Percentiles rank a stretch among this genome's conserved stretches.
phyloP scores from a whole-genome alignment of 2,113 vertebrate genomes.

The Thalassarche chlororhynchos region DNA sequence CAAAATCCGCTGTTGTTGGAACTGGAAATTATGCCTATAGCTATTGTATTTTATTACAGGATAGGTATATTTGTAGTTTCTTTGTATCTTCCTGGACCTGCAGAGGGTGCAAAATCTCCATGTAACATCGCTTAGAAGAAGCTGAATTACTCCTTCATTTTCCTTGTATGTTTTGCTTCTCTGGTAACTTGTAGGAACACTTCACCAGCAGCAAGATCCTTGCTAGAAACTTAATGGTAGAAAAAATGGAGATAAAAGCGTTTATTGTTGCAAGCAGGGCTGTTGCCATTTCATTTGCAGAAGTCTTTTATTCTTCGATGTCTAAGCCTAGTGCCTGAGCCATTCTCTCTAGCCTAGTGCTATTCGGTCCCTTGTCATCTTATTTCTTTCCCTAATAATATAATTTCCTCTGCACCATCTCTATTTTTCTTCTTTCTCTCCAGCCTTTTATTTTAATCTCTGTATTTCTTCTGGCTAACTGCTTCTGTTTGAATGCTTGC shows the following conservation, averaged over 20 bases:
- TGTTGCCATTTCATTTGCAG: not conserved
- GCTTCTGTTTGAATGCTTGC: not conserved
- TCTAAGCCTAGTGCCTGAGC: not conserved
- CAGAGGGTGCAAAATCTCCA: conserved; percentile 32
- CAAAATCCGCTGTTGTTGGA: not conserved
- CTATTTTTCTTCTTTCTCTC: not conserved
- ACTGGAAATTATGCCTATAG: not conserved
- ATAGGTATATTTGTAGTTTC: not conserved
- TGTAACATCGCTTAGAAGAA: not conserved
- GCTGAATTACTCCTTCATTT: not conserved
- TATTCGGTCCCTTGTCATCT: not conserved
- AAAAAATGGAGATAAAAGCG: not conserved
- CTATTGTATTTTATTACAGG: not conserved
- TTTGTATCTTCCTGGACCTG: not conserved
- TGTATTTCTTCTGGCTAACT: not conserved
- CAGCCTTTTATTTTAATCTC: not conserved
- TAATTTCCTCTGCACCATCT: not conserved
- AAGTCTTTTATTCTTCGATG: not conserved
- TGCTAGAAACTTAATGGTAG: not conserved
- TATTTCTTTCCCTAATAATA: not conserved
- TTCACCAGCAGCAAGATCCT: not conserved
- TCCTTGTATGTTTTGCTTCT: not conserved
- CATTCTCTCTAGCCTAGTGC: not conserved
- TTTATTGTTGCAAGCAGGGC: not conserved
- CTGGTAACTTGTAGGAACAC: not conserved